phyloP scores from a whole-genome alignment of 2,888 invertebrate species.

The Limnephilus auricula region DNA sequence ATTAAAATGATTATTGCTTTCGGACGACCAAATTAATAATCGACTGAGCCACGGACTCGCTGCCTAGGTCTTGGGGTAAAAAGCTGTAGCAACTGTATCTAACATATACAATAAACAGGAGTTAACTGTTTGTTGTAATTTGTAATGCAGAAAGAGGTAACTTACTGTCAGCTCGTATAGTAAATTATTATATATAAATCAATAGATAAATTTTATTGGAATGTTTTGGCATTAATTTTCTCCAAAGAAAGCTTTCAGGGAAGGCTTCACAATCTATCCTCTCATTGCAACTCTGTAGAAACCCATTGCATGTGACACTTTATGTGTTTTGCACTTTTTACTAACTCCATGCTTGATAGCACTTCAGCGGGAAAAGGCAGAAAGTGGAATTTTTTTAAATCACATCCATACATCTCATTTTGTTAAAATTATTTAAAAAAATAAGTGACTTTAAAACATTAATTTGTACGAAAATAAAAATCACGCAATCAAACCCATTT shows the following conservation, averaged over 20 bases:
- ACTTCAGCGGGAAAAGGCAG: not conserved
- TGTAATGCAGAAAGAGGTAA: no score
- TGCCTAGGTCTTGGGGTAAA: not conserved
- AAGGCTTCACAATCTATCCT: not conserved
- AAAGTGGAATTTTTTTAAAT: not conserved
- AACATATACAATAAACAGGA: not conserved
- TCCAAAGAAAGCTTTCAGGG: not conserved
- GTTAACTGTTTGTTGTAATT: not conserved
- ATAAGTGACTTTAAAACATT: not conserved
- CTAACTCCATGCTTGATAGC: no score
- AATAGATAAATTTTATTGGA: no score
- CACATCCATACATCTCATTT: not conserved
- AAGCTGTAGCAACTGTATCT: no score
- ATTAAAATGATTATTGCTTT: not conserved
- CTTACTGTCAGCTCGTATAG: no score
- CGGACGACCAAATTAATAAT: not conserved
- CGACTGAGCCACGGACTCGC: not conserved
- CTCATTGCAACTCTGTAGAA: not conserved
- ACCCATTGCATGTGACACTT: not conserved
- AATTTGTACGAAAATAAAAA: not conserved
- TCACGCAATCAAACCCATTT: not conserved
- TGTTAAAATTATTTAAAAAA: not conserved
- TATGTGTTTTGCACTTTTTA: not conserved
- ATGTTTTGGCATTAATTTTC: not conserved
- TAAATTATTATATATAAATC: no score